A percentile compares a stretch with the other conserved stretches of the same genome.
These are phyloP conservation scores for Ictalurus furcatus DNA, from an alignment of 2,113 vertebrate genomes.

Conservation along the genomic window DNA sequence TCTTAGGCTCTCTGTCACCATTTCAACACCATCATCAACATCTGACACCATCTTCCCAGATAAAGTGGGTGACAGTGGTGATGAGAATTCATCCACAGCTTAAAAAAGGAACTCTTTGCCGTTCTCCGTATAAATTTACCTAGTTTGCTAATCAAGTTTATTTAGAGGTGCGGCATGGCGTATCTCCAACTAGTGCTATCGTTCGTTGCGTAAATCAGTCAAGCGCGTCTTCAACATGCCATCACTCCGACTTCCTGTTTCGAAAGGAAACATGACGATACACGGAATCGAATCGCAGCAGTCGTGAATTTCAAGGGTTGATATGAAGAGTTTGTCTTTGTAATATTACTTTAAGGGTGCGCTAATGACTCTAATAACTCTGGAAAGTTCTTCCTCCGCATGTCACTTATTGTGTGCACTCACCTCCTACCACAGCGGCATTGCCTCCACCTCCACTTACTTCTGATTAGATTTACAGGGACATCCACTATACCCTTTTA, in stretches of 20 bases:
- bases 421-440: conserved; percentile 54
- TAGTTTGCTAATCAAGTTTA: background rate
- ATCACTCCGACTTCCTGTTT: background rate
- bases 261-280: background rate
- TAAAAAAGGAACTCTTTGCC: background rate
- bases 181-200: background rate
- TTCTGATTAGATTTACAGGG: conserved; percentile 78
- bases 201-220: background rate
- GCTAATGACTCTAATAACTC: conserved; percentile 35
- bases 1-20: background rate
- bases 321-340: conserved; percentile 8
- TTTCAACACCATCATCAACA: too few species aligned
- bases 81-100: background rate
- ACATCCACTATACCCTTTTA: conserved; percentile 71
- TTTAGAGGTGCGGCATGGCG: background rate
- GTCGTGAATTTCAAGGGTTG: background rate
- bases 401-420: conserved; percentile 41
- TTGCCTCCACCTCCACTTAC: conserved; percentile 73
- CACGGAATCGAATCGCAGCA: background rate
- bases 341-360: conserved; percentile 23
- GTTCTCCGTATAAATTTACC: background rate
- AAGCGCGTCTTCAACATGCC: background rate
- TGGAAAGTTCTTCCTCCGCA: conserved; percentile 30
- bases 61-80: background rate
- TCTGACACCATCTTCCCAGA: background rate